A percentile compares a stretch with the other conserved stretches of the same genome.
These are phyloP conservation scores for Oreochromis niloticus DNA, from an alignment of 2,113 vertebrate genomes.

Conservation along the genomic window DNA sequence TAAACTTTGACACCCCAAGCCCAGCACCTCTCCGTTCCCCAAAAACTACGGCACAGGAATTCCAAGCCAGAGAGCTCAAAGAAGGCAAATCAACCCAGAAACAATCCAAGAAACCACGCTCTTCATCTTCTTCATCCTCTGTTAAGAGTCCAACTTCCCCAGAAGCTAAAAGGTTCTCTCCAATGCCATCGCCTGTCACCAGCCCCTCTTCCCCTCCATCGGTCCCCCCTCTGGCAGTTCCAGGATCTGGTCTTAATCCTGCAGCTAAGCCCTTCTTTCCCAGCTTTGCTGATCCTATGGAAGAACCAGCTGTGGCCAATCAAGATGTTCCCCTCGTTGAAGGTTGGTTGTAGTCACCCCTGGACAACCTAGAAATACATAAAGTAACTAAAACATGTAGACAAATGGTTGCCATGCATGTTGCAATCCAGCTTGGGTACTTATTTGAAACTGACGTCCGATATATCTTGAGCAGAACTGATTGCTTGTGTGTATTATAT, in stretches of 20 bases:
- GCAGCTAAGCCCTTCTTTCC: slow-evolving; percentile 76
- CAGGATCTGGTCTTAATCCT: slow-evolving; percentile 68
- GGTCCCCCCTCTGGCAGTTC: background rate
- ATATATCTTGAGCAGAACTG: background rate
- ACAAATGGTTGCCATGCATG: background rate
- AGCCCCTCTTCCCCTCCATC: slow-evolving; percentile 32
- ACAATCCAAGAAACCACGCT: slow-evolving; percentile 44
- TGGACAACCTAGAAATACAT: slow-evolving; percentile 5
- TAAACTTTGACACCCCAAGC: slow-evolving; percentile 48
- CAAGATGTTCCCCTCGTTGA: slow-evolving; percentile 35
- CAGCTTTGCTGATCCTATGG: slow-evolving; percentile 63
- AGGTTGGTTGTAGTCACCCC: slow-evolving; percentile 71
- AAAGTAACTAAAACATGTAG: background rate
- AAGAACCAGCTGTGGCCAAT: slow-evolving; percentile 32
- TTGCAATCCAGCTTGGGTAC: background rate
- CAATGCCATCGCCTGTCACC: slow-evolving; percentile 13
- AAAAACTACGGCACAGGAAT: slow-evolving; percentile 60
- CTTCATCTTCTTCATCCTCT: slow-evolving; percentile 53
- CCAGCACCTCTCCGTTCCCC: slow-evolving; percentile 64
- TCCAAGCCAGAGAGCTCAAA: slow-evolving; percentile 38
- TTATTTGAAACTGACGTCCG: background rate
- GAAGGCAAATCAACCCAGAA: slow-evolving; percentile 34
- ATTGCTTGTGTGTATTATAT: background rate
- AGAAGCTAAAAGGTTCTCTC: slow-evolving; percentile 19
- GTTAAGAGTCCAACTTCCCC: slow-evolving; percentile 58